Percentiles rank a stretch among this genome's conserved stretches.
phyloP scores from a whole-genome alignment of 2,797 vertebrate species.

The Dryobates pubescens region DNA sequence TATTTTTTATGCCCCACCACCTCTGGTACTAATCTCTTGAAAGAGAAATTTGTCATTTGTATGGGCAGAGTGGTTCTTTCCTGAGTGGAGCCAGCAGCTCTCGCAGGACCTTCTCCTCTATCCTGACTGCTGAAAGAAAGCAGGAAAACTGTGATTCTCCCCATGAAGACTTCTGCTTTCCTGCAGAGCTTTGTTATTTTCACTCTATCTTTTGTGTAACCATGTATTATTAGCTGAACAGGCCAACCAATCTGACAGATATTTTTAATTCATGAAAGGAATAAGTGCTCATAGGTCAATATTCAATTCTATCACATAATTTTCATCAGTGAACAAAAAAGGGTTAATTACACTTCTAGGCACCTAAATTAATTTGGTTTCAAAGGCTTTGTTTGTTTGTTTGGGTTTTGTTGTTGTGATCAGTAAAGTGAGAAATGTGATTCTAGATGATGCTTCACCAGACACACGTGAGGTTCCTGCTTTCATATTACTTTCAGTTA shows the following conservation, averaged over 20 bases:
- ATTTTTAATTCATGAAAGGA: neutral
- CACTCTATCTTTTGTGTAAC: neutral
- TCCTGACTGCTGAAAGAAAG: neutral
- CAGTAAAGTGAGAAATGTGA: neutral
- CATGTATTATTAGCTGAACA: neutral
- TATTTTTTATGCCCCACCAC: neutral
- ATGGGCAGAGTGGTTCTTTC: neutral
- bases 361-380: neutral
- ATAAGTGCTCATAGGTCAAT: neutral
- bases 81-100: neutral
- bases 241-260: neutral
- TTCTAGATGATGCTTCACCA: neutral
- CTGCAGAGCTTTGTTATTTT: neutral
- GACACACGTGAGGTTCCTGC: fast-evolving
- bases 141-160: neutral
- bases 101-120: neutral
- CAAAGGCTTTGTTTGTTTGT: neutral
- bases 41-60: neutral
- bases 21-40: neutral
- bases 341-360: neutral
- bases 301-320: neutral
- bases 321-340: neutral
- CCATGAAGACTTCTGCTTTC: neutral
- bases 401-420: neutral
- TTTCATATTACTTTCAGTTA: neutral